A percentile compares a stretch with the other conserved stretches of the same genome.
Conservation (phyloP, 2,888 invertebrate species). For the Chymomyza caudatula region DNA sequence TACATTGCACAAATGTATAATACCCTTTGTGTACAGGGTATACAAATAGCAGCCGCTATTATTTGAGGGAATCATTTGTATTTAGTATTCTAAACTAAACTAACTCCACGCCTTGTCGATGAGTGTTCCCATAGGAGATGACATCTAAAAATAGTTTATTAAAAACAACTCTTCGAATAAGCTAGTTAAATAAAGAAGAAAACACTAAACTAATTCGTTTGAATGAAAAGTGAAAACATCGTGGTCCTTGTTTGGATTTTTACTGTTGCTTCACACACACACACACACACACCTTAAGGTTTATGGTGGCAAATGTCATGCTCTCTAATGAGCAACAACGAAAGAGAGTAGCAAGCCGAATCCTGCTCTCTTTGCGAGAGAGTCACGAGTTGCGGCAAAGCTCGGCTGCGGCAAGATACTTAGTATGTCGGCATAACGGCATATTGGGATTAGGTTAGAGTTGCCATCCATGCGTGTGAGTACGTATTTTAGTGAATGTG, state of each 20-base stretch:
- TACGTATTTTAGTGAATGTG: slow-evolving; percentile 30
- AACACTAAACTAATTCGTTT: slow-evolving; percentile 13
- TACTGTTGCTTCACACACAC: slow-evolving; percentile 29
- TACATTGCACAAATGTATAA: no score
- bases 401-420: slow-evolving; percentile 11
- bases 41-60: no score
- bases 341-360: background rate
- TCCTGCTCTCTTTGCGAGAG: background rate
- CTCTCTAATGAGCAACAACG: background rate
- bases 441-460: slow-evolving; percentile 63
- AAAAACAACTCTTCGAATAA: background rate
- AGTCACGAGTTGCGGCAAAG: background rate
- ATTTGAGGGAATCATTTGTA: no score
- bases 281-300: slow-evolving; percentile 1
- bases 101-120: no score
- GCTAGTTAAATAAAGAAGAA: no score
- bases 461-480: slow-evolving; percentile 32
- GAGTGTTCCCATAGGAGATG: no score
- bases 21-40: no score
- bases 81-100: no score
- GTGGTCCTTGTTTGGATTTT: slow-evolving; percentile 56
- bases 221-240: slow-evolving; percentile 61
- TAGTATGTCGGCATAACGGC: slow-evolving; percentile 38
- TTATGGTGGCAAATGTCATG: background rate
- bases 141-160: background rate